Conservation (phyloP, 1,140 invertebrate genomes). For the Apocrypta bakeri region DNA sequence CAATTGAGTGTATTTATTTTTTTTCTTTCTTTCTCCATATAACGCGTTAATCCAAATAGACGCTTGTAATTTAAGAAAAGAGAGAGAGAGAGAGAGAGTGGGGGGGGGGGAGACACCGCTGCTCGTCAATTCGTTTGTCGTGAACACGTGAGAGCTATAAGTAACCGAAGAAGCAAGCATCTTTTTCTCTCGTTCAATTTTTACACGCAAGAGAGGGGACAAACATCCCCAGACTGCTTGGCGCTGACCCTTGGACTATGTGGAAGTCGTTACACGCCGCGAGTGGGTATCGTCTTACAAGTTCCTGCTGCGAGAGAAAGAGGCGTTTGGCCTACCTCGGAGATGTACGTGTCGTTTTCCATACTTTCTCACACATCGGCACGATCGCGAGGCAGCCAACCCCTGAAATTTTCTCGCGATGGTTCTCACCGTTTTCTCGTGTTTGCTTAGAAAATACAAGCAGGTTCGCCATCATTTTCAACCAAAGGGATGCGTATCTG, state of each 20-base stretch:
- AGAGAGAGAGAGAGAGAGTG: too few species aligned
- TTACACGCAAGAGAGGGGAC: too few species aligned
- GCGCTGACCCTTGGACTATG: conserved; percentile 54
- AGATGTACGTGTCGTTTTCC: neutral
- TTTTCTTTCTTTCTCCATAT: conserved; percentile 27
- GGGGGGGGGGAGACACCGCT: too few species aligned
- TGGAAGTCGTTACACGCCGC: neutral
- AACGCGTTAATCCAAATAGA: too few species aligned
- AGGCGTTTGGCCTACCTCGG: neutral
- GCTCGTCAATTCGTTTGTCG: conserved; percentile 64
- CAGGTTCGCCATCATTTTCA: too few species aligned
- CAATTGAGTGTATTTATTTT: too few species aligned
- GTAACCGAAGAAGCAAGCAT: conserved; percentile 64
- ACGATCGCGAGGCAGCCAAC: conserved; percentile 52
- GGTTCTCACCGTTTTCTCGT: neutral
- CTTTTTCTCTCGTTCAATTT: too few species aligned
- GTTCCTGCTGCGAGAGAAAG: conserved; percentile 24
- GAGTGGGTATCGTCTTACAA: conserved; percentile 33
- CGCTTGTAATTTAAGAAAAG: too few species aligned
- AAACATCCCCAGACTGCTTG: conserved; percentile 59
- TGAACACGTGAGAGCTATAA: conserved; percentile 62
- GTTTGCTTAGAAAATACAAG: neutral
- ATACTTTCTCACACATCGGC: conserved; percentile 54
- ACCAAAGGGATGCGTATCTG: too few species aligned
- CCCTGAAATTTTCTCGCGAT: neutral